These are phyloP conservation scores for Taurulus bubalis DNA, from an alignment of 2,113 vertebrate genomes.

Conservation along the genomic window DNA sequence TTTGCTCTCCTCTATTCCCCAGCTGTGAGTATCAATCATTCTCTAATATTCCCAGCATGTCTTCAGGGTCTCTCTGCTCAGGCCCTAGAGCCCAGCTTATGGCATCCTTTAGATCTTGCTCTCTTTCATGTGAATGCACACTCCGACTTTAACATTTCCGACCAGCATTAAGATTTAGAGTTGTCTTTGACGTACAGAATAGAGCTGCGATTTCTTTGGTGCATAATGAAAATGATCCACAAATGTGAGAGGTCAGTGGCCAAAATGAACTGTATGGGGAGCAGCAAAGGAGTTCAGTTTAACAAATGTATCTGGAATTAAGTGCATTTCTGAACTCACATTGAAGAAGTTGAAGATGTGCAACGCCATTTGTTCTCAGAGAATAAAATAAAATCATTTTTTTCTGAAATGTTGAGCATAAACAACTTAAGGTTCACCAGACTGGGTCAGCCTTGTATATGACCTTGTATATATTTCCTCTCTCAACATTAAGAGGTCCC, in stretches of 20 bases:
- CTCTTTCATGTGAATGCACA: slow-evolving; percentile 74
- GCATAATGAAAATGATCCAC: slow-evolving; percentile 36
- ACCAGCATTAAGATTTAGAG: slow-evolving; percentile 63
- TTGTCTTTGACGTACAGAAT: slow-evolving; percentile 43
- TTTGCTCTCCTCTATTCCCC: slow-evolving; percentile 59
- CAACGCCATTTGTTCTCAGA: not conserved
- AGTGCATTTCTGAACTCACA: not conserved
- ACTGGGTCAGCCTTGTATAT: not conserved
- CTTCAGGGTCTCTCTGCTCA: slow-evolving; percentile 68
- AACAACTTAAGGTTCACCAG: not conserved
- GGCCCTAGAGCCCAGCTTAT: slow-evolving; percentile 75
- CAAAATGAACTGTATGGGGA: slow-evolving; percentile 5
- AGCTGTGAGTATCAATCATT: slow-evolving; percentile 76
- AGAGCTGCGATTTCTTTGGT: slow-evolving; percentile 32
- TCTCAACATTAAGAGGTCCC: not conserved
- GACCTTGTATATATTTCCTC: not conserved
- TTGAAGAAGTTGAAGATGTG: not conserved
- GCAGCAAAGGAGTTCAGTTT: not conserved
- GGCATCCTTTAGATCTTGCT: slow-evolving; percentile 73
- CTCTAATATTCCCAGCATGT: slow-evolving; percentile 77
- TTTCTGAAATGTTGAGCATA: not conserved
- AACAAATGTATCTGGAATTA: not conserved
- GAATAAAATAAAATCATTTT: not conserved
- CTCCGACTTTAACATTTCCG: slow-evolving; percentile 67
- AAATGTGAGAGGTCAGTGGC: slow-evolving; percentile 41